Conservation (phyloP, 2,888 invertebrate species). For the Thelaira solivaga region DNA sequence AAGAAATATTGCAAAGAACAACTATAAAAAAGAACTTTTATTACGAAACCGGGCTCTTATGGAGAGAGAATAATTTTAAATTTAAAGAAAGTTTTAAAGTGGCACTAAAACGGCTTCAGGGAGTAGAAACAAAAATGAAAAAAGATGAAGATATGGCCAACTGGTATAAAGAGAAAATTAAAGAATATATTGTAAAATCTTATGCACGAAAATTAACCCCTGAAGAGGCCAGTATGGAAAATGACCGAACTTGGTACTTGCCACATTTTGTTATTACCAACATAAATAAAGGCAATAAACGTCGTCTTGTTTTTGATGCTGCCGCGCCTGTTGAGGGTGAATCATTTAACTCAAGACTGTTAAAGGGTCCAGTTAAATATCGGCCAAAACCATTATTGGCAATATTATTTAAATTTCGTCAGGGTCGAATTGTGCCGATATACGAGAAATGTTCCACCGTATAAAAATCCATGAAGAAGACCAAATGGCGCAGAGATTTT, state of each 20-base stretch:
- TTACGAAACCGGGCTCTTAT: conserved; percentile 23
- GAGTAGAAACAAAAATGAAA: neutral
- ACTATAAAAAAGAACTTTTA: conserved; percentile 2
- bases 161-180: neutral
- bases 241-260: neutral
- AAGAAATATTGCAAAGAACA: conserved; percentile 4
- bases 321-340: neutral
- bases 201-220: too few species aligned
- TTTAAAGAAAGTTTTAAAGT: neutral
- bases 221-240: too few species aligned
- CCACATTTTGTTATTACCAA: neutral
- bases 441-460: neutral
- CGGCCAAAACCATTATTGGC: neutral
- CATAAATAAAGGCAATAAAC: neutral
- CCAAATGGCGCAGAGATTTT: neutral
- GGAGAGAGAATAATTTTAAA: conserved; percentile 6
- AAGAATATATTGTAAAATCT: too few species aligned
- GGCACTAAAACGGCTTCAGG: neutral
- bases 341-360: neutral
- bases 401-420: neutral
- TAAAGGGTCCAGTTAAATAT: neutral
- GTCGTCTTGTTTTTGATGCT: neutral
- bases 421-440: neutral
- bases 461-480: neutral
- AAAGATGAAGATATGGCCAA: neutral